phyloP scores from a whole-genome alignment of 2,888 invertebrate species.

The Fragum fragum region DNA sequence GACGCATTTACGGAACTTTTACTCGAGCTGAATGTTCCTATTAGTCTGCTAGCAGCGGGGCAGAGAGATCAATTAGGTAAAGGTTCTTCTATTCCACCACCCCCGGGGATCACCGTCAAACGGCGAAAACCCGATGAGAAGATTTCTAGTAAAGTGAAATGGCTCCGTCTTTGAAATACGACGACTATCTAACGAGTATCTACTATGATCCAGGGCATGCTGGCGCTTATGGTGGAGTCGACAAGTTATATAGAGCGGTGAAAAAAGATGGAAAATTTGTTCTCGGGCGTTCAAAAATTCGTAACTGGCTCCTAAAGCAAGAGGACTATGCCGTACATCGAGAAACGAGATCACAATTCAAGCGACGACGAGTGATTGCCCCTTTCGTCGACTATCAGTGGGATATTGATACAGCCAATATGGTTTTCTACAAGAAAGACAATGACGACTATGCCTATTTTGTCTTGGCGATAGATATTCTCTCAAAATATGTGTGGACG shows the following conservation, averaged over 20 bases:
- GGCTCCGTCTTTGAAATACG: slow-evolving; percentile 47
- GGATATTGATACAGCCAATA: slow-evolving; percentile 58
- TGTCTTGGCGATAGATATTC: slow-evolving; percentile 47
- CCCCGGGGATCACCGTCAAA: slow-evolving; percentile 26
- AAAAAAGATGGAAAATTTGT: slow-evolving; percentile 62
- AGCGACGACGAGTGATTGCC: slow-evolving; percentile 49
- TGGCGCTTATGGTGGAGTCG: slow-evolving; percentile 50
- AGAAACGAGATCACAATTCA: slow-evolving; percentile 46
- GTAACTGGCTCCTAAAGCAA: too few species aligned
- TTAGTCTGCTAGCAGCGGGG: slow-evolving; percentile 6
- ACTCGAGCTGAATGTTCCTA: too few species aligned
- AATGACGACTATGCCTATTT: slow-evolving; percentile 57
- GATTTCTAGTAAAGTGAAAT: slow-evolving; percentile 38
- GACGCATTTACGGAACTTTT: slow-evolving; percentile 20
- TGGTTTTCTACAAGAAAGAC: slow-evolving; percentile 46
- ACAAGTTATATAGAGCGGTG: slow-evolving; percentile 62
- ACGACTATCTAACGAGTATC: slow-evolving; percentile 46
- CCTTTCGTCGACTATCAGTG: slow-evolving; percentile 60
- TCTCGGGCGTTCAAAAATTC: slow-evolving; percentile 45
- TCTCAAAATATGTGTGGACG: slow-evolving; percentile 51
- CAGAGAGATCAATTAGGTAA: slow-evolving; percentile 22
- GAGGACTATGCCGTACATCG: slow-evolving; percentile 60
- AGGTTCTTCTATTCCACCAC: slow-evolving; percentile 16
- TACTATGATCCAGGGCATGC: slow-evolving; percentile 62
- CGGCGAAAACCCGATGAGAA: neutral